Evolutionary conservation across 2,797 vertebrate species (phyloP).

Genomic region (Coregonus ussuriensis): DNA sequence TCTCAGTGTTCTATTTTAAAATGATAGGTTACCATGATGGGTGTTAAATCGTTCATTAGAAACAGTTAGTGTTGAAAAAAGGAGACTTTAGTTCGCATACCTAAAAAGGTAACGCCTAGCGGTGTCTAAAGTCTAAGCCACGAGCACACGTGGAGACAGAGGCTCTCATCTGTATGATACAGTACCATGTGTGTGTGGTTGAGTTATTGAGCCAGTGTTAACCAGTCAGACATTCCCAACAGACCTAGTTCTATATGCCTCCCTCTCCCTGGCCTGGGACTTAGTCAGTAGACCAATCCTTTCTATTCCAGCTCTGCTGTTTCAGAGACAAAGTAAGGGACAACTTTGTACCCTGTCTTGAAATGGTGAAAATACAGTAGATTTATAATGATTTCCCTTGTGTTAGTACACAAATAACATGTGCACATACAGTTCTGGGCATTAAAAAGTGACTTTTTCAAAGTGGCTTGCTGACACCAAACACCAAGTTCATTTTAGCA

Average conservation of each 20-base stretch:
- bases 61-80: no score
- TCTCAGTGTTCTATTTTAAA: background rate
- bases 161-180: background rate
- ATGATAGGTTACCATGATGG: background rate
- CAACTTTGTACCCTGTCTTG: background rate
- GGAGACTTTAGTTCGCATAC: background rate
- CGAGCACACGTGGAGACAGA: background rate
- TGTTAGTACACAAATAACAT: background rate
- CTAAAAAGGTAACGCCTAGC: background rate
- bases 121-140: background rate
- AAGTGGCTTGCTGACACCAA: background rate
- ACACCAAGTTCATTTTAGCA: background rate
- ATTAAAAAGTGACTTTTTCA: background rate
- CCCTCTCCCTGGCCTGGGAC: conserved; percentile 16
- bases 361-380: background rate
- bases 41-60: no score
- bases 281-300: conserved; percentile 14
- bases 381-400: background rate
- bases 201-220: background rate
- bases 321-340: no score
- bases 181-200: background rate
- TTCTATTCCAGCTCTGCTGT: background rate
- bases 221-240: conserved; percentile 29
- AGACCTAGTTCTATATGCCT: conserved; percentile 23
- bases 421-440: background rate